Percentiles rank a stretch among this genome's conserved stretches.
These are phyloP conservation scores for Melanerpes aurifrons DNA, from an alignment of 2,113 vertebrate genomes.

Conservation along the genomic window DNA sequence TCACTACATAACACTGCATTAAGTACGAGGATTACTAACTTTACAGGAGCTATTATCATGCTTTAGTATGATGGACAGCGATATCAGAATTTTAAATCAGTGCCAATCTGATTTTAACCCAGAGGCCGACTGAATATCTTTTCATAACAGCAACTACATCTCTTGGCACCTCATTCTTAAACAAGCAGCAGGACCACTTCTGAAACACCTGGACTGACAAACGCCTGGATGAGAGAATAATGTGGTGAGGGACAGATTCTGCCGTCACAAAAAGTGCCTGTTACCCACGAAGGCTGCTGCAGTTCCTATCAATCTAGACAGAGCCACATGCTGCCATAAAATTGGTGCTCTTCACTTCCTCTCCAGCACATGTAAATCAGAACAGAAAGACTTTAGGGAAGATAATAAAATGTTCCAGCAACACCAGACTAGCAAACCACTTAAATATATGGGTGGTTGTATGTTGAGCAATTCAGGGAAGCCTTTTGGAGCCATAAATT, in stretches of 20 bases:
- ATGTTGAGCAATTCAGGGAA: not conserved
- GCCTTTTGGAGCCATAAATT: not conserved
- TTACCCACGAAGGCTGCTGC: not conserved
- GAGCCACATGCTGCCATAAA: not conserved
- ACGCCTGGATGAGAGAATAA: not conserved
- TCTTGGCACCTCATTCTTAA: not conserved
- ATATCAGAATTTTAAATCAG: constrained; percentile 60
- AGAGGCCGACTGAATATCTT: not conserved
- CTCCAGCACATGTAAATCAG: not conserved
- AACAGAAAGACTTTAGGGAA: not conserved
- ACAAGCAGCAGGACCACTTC: constrained; percentile 1
- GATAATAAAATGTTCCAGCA: not conserved
- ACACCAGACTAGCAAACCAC: not conserved
- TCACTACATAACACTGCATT: constrained; percentile 64
- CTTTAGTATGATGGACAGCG: constrained; percentile 49
- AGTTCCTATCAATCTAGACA: not conserved
- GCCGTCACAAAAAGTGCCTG: not conserved
- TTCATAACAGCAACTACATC: not conserved
- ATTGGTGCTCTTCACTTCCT: not conserved
- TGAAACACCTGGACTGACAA: constrained; percentile 23
- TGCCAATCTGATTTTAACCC: constrained; percentile 37
- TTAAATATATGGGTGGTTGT: not conserved
- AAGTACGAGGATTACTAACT: constrained; percentile 75
- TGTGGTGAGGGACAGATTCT: not conserved
- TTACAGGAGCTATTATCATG: constrained; percentile 53